phyloP scores from a whole-genome alignment of 2,797 vertebrate genomes.

The Scomberomorus guttatus region DNA sequence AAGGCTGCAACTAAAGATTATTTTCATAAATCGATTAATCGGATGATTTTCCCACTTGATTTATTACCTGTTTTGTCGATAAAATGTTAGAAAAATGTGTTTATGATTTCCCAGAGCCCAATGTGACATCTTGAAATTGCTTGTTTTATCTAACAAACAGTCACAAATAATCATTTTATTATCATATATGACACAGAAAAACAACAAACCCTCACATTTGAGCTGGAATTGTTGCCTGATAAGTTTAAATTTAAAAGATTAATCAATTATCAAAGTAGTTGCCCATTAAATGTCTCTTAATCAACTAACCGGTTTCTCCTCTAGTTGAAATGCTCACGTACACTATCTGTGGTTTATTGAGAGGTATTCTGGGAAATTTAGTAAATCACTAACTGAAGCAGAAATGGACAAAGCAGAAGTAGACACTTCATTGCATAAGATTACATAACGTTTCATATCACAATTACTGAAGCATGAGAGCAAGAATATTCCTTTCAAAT shows the following conservation, averaged over 20 bases:
- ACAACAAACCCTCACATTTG: too few species aligned
- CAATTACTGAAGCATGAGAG: conserved; percentile 13
- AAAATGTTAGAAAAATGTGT: too few species aligned
- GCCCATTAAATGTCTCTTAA: background rate
- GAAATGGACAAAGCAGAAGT: background rate
- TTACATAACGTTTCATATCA: conserved; percentile 32
- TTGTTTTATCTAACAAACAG: too few species aligned
- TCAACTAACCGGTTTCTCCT: background rate
- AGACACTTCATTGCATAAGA: conserved; percentile 13
- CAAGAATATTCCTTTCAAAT: background rate
- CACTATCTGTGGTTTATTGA: background rate
- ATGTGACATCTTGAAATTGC: too few species aligned
- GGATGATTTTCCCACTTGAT: background rate
- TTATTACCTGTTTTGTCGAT: background rate
- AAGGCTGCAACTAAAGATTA: too few species aligned
- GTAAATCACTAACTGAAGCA: background rate
- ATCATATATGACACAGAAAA: too few species aligned
- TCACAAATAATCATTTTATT: too few species aligned
- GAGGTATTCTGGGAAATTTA: conserved; percentile 20
- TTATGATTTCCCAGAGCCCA: too few species aligned
- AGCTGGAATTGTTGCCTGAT: too few species aligned
- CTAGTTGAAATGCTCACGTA: background rate
- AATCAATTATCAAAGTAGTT: background rate
- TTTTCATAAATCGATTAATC: background rate
- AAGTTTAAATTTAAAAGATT: background rate